Evolutionary conservation across 2,797 vertebrate species (phyloP).

Genomic region (Enteromius radiatus): DNA sequence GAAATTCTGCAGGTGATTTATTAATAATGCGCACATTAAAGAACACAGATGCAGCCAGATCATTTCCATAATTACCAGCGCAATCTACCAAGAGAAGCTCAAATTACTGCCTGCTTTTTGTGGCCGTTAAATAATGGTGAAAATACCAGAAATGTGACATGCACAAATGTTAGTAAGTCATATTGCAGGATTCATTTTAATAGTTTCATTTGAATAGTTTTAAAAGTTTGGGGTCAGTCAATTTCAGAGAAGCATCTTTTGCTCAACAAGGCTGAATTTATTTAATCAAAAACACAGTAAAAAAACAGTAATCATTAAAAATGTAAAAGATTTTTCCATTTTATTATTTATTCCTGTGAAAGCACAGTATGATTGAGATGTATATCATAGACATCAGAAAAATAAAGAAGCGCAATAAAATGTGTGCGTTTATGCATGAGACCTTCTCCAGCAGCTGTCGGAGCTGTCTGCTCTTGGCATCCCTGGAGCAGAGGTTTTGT

Average conservation of each 20-base stretch:
- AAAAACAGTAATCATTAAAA: not conserved
- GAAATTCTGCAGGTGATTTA: too few species aligned
- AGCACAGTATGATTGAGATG: not conserved
- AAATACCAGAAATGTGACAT: too few species aligned
- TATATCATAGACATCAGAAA: not conserved
- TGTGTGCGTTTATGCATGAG: conserved; percentile 21
- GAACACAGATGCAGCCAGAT: too few species aligned
- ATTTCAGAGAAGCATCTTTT: not conserved
- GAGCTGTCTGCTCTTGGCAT: conserved; percentile 96
- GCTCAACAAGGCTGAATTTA: not conserved
- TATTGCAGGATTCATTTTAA: too few species aligned
- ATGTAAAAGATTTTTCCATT: too few species aligned
- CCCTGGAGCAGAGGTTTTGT: conserved; percentile 94
- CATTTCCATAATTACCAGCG: too few species aligned
- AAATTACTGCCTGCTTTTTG: too few species aligned
- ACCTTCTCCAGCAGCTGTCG: conserved; percentile 97
- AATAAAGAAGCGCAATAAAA: not conserved
- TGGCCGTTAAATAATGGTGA: too few species aligned
- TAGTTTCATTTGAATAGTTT: too few species aligned
- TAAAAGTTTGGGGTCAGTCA: not conserved
- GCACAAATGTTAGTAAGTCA: too few species aligned
- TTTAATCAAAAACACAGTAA: conserved; percentile 4
- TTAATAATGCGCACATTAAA: too few species aligned
- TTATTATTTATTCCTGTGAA: not conserved
- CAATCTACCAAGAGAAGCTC: too few species aligned